phyloP scores from a whole-genome alignment of 2,113 vertebrate species.

The Scortum barcoo region DNA sequence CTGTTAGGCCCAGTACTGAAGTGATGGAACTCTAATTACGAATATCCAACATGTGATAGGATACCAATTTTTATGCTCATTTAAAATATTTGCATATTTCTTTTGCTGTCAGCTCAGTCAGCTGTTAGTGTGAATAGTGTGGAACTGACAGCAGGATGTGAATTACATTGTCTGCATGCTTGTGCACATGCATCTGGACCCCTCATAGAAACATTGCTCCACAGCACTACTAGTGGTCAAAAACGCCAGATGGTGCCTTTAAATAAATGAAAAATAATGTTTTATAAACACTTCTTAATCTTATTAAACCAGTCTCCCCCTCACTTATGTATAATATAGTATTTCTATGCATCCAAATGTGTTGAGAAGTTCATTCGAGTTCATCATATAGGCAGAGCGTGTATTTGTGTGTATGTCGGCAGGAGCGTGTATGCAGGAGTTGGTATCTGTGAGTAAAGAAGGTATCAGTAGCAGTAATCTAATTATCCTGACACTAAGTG shows the following conservation, averaged over 20 bases:
- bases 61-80: background rate
- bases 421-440: background rate
- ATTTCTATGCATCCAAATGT: background rate
- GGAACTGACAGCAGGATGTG: background rate
- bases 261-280: background rate
- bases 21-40: constrained; percentile 47
- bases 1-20: background rate
- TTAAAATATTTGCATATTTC: background rate
- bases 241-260: background rate
- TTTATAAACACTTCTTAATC: background rate
- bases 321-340: background rate
- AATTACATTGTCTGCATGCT: background rate
- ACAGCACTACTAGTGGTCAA: background rate
- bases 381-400: background rate
- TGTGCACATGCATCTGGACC: background rate
- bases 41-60: constrained; percentile 4
- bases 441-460: constrained; percentile 42
- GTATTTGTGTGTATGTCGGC: background rate
- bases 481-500: constrained; percentile 79
- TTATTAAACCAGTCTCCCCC: background rate
- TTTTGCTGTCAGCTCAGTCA: background rate
- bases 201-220: background rate
- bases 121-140: background rate
- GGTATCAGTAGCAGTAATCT: constrained; percentile 72
- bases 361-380: background rate